Base-by-base conservation (phyloP, 2,797 vertebrate genomes). In the Peromyscus eremicus region DNA sequence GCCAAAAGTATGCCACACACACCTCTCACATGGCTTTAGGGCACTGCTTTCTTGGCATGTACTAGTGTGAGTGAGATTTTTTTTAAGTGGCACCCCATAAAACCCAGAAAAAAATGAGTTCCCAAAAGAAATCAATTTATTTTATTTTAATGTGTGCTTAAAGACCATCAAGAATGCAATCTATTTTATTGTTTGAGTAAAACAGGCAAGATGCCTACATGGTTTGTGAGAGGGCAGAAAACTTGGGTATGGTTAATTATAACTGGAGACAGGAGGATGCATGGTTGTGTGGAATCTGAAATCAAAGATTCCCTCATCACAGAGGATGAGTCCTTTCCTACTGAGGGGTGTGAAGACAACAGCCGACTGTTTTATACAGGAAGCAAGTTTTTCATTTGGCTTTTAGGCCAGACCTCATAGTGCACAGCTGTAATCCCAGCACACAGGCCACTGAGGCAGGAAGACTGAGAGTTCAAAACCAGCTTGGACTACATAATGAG, bases 71-170 rank as follows among this genome's bases (percentile, higher is more conserved):
- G 52, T 9, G 6, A 76, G 70, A 46, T 37, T 84, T 88, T 77
- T 91, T 89, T 90, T 79, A 82, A 94, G 79, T 93, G 76, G 86
- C 43, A 87, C 76, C 93, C 93, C 83, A 81, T 96, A 96, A 97
- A 94, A 89, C 29, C 37, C 52, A 71, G 23, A 80, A 94, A 75
- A 29, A 94, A 95, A 96, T 93, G 87, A 79, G 88, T 75, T 92
- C 80, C 89, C 79, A 16, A 91, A 92, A 89, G 89, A 79, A 68
- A 88, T 77, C 81, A 97, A 27, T 88, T 96, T 52, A 49, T 70
- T 97, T 97, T 92, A 94, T 93, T 96, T 96, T 46, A 80, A 64
- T 88, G 84, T 52, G 46, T 52, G 83, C 49, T 95, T 86, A 97
- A 91, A 93, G 55, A 82, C 43, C 84, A 94, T 68, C 84, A 92